phyloP scores from a whole-genome alignment of 53 echinoderm and acorn worm genomes.

The Echinarachnius parma region DNA sequence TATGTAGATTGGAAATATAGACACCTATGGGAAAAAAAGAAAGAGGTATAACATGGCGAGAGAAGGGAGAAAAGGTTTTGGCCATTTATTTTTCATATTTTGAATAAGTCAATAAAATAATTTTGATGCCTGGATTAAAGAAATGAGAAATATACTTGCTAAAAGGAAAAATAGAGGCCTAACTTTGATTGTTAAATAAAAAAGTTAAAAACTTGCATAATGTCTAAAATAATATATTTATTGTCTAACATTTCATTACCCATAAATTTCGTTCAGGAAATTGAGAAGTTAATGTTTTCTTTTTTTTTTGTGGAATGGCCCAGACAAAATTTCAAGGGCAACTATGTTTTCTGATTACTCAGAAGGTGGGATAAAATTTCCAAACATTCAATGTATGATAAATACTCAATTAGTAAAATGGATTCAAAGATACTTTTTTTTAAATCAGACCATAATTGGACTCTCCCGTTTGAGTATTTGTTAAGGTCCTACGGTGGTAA shows the following conservation, averaged over 20 bases:
- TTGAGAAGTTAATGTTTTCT: conserved; percentile 6
- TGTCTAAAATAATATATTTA: background rate
- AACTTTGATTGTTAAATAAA: background rate
- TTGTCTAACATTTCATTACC: background rate
- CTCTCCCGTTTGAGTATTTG: background rate
- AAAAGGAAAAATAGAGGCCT: conserved; percentile 6
- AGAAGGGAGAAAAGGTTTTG: conserved; percentile 63
- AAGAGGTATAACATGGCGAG: background rate
- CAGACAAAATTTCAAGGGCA: conserved; percentile 13
- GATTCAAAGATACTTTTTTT: conserved; percentile 6
- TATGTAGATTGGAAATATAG: background rate
- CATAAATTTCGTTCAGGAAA: background rate
- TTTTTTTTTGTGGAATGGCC: conserved; percentile 3
- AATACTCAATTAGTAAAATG: conserved; percentile 4
- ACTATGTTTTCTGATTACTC: conserved; percentile 8
- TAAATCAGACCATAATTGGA: conserved; percentile 18
- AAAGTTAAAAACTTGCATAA: conserved; percentile 8
- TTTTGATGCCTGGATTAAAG: background rate
- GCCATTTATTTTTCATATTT: conserved; percentile 9
- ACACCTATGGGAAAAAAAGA: background rate
- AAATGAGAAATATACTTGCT: conserved; percentile 1
- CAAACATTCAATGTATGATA: conserved; percentile 12
- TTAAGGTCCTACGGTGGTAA: background rate
- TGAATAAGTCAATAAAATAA: background rate
- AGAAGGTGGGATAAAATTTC: conserved; percentile 20